Base-by-base conservation (phyloP, 1,140 invertebrate genomes). In the Harpegnathos saltator region DNA sequence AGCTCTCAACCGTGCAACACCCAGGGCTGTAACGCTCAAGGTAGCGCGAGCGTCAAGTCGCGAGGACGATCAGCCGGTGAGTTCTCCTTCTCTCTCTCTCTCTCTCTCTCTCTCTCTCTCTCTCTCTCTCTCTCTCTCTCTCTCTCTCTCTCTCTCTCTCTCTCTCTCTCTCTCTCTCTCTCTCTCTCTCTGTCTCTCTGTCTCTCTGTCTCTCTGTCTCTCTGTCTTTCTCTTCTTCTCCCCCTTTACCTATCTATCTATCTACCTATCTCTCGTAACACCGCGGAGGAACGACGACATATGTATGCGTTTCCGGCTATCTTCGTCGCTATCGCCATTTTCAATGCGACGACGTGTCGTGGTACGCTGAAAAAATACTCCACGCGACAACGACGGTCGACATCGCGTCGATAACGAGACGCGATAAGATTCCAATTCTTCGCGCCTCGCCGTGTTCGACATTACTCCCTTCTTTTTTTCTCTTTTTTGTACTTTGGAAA, bases 61-160 rank as follows among this genome's bases (percentile, higher is more conserved):
- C 89, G 92, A 50, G 90, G 92, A 75, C 91, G 90, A 86, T 77
- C 90, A 65, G 82, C 92, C 88, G 93, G 93, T 94, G 86, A 92
- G 83, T 78, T n/a, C 12, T 62, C 12, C 22, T 4, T 7, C 69
- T 24, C n/a, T n/a, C n/a, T n/a, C n/a, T n/a, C n/a, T n/a, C n/a
- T n/a, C n/a, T n/a, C n/a, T n/a, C n/a, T n/a, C 12, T 62, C 12
- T 22, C 9, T 5, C 63, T 24, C 17, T 12, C 17, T 9, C 24
- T 14, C 1, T 26, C 11, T 44, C 38, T 3, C 2, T n/a, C n/a
- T 71, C 58, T 26, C 11, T 44, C 38, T 3, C 2, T n/a, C n/a
- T 71, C 58, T n/a, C 12, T 62, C 12, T 22, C 9, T 7, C 69
- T 24, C n/a, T n/a, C n/a, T n/a, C n/a, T n/a, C n/a, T n/a, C n/a